phyloP scores from a whole-genome alignment of 2,113 vertebrate genomes.

The Periophthalmus modestus region DNA sequence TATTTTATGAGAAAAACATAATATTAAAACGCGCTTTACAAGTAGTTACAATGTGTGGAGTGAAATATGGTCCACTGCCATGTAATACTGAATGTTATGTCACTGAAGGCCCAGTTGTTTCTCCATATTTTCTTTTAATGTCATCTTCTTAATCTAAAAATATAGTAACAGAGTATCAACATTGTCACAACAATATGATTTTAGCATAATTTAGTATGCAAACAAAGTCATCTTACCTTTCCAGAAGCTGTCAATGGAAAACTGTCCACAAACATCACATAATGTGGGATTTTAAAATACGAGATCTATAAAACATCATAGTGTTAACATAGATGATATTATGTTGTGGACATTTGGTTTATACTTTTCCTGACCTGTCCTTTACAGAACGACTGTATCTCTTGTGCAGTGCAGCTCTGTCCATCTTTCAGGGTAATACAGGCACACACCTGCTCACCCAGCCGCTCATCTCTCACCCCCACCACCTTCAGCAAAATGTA shows the following conservation, averaged over 20 bases:
- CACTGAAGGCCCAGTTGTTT: constrained; percentile 50
- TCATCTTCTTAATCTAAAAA: constrained; percentile 65
- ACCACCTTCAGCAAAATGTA: constrained; percentile 80
- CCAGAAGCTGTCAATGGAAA: constrained; percentile 88
- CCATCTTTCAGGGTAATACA: constrained; percentile 82
- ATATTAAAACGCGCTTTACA: not conserved
- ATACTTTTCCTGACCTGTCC: constrained; percentile 80
- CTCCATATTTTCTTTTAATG: constrained; percentile 55
- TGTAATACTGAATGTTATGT: not conserved
- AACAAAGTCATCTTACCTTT: constrained; percentile 80
- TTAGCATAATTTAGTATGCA: not conserved
- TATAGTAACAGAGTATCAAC: not conserved
- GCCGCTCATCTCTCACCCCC: constrained; percentile 86
- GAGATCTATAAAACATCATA: constrained; percentile 79
- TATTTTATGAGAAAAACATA: not conserved
- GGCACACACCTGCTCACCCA: constrained; percentile 95
- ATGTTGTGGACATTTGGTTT: not conserved
- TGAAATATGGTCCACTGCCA: not conserved
- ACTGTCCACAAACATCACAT: constrained; percentile 81
- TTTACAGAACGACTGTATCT: constrained; percentile 88
- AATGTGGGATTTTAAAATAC: constrained; percentile 91
- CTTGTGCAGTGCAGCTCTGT: constrained; percentile 77
- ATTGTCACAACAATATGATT: not conserved
- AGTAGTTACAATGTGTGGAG: not conserved
- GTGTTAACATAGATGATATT: not conserved